Evolutionary conservation across 2,113 vertebrate species (phyloP).

Genomic region (Saguinus midas): DNA sequence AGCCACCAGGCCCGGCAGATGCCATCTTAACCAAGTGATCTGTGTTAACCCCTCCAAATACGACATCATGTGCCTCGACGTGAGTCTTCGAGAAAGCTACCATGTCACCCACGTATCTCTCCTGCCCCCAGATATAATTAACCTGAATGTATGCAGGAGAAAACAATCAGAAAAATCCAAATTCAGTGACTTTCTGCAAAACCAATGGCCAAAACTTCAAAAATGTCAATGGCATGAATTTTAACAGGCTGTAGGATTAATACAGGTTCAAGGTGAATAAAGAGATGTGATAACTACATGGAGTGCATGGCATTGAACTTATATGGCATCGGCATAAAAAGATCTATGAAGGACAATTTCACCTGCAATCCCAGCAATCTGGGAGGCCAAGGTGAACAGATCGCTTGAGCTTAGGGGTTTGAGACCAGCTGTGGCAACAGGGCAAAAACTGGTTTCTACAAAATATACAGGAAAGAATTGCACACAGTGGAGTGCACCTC

Average conservation of each 20-base stretch:
- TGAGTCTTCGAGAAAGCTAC: not conserved
- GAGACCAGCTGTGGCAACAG: not conserved
- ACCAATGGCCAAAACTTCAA: not conserved
- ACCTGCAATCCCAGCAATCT: not conserved
- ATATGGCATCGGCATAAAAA: not conserved
- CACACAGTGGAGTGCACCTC: not conserved
- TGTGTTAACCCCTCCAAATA: not conserved
- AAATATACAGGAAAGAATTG: not conserved
- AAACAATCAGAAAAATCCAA: not conserved
- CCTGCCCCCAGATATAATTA: not conserved
- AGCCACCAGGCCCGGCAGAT: no score
- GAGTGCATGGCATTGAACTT: not conserved
- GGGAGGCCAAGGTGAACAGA: not conserved
- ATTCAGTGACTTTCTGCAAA: not conserved
- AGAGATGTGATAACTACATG: not conserved
- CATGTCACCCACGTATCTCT: not conserved
- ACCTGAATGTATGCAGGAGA: not conserved
- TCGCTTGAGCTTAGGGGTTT: not conserved
- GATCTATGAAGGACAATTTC: not conserved
- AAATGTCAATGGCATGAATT: not conserved
- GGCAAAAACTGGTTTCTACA: not conserved
- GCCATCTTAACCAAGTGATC: not conserved
- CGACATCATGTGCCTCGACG: accelerated
- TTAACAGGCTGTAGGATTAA: not conserved
- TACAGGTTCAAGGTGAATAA: not conserved